A percentile compares a stretch with the other conserved stretches of the same genome.
Evolutionary conservation across 2,888 invertebrate genomes (phyloP).

Genomic region (Hypercompe scribonia): DNA sequence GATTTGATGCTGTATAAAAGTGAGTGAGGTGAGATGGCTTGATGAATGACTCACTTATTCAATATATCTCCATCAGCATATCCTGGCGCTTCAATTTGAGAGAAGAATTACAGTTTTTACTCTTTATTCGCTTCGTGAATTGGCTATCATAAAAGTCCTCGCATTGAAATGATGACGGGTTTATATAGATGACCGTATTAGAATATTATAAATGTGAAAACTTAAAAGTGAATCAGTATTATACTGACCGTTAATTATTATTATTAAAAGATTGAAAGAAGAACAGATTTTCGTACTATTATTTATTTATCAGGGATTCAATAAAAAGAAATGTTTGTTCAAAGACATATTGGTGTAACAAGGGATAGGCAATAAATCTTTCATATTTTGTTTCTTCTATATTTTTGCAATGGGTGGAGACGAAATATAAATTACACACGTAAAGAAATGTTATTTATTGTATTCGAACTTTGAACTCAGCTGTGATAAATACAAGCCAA

Average conservation of each 20-base stretch:
- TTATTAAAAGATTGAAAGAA: background rate
- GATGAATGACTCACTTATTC: slow-evolving; percentile 80
- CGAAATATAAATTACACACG: slow-evolving; percentile 49
- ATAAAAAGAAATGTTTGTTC: background rate
- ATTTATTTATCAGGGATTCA: background rate
- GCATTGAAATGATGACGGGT: slow-evolving; percentile 35
- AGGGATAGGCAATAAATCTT: background rate
- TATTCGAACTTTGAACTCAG: slow-evolving; percentile 76
- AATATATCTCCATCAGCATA: slow-evolving; percentile 82
- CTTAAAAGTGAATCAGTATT: background rate
- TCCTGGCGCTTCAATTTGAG: slow-evolving; percentile 73
- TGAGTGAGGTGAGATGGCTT: slow-evolving; percentile 74
- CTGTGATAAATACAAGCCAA: slow-evolving; percentile 71
- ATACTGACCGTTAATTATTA: too few relatives aligned
- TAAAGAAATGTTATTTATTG: slow-evolving; percentile 64
- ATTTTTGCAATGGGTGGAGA: slow-evolving; percentile 19
- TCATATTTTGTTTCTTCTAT: slow-evolving; percentile 25
- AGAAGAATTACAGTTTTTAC: slow-evolving; percentile 71
- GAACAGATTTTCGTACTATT: background rate
- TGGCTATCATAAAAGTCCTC: slow-evolving; percentile 52
- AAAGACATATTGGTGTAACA: background rate
- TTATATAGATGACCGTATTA: background rate
- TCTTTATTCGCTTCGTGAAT: slow-evolving; percentile 58
- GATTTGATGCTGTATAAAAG: slow-evolving; percentile 68
- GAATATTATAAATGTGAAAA: background rate